Evolutionary conservation across 1,140 invertebrate genomes (phyloP), one percentile per base, ranked within the genome.

Genomic region (Drosophila orena): DNA sequence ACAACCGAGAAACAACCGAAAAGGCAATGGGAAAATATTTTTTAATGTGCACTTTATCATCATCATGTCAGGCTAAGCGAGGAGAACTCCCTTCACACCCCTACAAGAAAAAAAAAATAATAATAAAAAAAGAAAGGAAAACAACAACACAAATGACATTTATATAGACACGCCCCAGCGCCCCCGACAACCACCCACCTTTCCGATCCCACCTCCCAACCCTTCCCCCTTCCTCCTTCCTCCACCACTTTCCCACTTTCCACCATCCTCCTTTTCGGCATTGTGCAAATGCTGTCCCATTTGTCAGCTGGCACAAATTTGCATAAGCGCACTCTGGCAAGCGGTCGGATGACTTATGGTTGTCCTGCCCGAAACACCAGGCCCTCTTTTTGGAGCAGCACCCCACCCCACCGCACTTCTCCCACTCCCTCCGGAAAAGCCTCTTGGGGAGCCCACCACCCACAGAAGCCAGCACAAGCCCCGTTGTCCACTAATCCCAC

Each of bases 211-310:
- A 20, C 0, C 24, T 17, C 17, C 17, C 17, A 17, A 17, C 17
- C 24, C 24, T 4, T 4, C 22, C 3, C 3, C 3, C 22, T 5
- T 4, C 22, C 24, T 40, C 24, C 24, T 4, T 4, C 22, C 3
- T 4, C 3, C 22, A 0, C 3, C 22, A 0, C n/a, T n/a, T n/a
- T n/a, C n/a, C n/a, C n/a, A n/a, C n/a, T n/a, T n/a, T n/a, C n/a
- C n/a, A n/a, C 3, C 22, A 0, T 4, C 22, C 24, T 40, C 15
- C 54, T 34, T 40, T 59, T 70, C 44, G 74, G 79, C 76, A 88
- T 86, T 86, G 83, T 86, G 83, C 83, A 86, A 86, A 86, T 86
- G 79, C 83, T 88, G 83, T 81, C 83, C 83, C 83, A 86, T 86
- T 86, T 86, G 83, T 86, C 83, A 86, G 83, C 75, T 86, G 83